phyloP scores from a whole-genome alignment of 2,888 invertebrate species.

The Ischnus inquisitorius region DNA sequence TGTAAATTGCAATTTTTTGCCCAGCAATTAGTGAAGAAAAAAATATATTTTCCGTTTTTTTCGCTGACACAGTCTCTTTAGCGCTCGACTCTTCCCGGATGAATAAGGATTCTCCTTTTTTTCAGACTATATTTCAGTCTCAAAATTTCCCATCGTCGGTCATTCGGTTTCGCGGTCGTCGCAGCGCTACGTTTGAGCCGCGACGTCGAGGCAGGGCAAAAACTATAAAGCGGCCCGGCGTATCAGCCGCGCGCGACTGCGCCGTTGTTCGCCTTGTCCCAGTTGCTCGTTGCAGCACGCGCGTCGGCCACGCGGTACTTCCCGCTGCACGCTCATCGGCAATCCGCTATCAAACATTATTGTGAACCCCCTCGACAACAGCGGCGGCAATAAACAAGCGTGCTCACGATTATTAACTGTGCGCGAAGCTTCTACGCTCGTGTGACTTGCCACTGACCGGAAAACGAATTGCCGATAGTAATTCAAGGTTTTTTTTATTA shows the following conservation, averaged over 20 bases:
- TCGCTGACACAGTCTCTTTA: no score
- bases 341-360: constrained; percentile 10
- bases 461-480: not conserved
- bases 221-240: constrained; percentile 25
- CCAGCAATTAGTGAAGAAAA: not conserved
- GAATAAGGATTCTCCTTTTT: no score
- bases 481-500: not conserved
- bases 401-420: not conserved
- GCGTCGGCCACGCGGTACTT: constrained; percentile 52
- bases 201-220: not conserved
- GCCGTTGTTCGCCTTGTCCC: constrained; percentile 69
- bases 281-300: constrained; percentile 60
- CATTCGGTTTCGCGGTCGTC: constrained; percentile 84
- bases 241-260: constrained; percentile 14
- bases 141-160: constrained; percentile 66
- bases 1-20: no score
- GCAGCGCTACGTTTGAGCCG: constrained; percentile 43
- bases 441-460: not conserved
- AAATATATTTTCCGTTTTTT: not conserved
- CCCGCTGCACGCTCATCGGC: constrained; percentile 43
- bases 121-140: not conserved
- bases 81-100: no score
- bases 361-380: constrained; percentile 3
- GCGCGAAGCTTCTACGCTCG: not conserved
- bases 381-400: constrained; percentile 1